Conservation (phyloP, 1,140 invertebrate genomes). For the Euglossa dilemma region DNA sequence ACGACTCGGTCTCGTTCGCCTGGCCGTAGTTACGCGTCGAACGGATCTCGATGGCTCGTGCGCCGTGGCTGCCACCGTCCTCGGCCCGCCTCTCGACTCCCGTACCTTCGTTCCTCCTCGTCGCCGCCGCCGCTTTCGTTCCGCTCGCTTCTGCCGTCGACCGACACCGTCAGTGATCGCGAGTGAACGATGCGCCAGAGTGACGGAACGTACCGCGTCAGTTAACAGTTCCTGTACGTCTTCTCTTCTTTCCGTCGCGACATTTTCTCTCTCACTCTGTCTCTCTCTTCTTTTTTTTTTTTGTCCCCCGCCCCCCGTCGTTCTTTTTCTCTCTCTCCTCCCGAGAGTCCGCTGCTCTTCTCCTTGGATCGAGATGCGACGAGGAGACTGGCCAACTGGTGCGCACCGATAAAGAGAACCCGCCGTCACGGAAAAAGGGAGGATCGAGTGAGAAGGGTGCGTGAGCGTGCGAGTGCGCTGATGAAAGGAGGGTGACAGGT, state of each 20-base stretch:
- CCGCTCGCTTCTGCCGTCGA: not conserved
- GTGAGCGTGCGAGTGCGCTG: slow-evolving; percentile 4
- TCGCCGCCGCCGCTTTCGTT: not conserved
- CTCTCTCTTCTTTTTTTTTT: not conserved
- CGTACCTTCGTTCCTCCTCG: not conserved
- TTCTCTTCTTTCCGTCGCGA: not conserved
- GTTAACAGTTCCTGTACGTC: slow-evolving; percentile 44
- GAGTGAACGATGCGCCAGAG: slow-evolving; percentile 53
- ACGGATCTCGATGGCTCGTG: slow-evolving; percentile 47
- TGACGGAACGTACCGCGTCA: slow-evolving; percentile 47
- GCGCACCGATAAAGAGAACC: slow-evolving; percentile 12
- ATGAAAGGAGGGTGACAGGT: slow-evolving; percentile 23
- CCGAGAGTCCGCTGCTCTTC: not conserved
- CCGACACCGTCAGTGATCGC: slow-evolving; percentile 45
- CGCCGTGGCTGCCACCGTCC: slow-evolving; percentile 28
- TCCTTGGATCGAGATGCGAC: not conserved
- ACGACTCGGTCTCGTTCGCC: slow-evolving; percentile 7
- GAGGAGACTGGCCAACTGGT: not conserved
- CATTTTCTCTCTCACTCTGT: not conserved
- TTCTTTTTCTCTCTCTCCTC: not conserved
- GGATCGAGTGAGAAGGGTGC: slow-evolving; percentile 50
- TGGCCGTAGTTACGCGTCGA: slow-evolving; percentile 23
- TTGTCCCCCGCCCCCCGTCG: not conserved
- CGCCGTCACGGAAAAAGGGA: slow-evolving; percentile 28
- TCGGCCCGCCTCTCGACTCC: slow-evolving; percentile 19